Percentiles rank a stretch among this genome's conserved stretches.
These are phyloP conservation scores for Margaritifera margaritifera DNA, from an alignment of 2,888 invertebrate species.

Conservation along the genomic window DNA sequence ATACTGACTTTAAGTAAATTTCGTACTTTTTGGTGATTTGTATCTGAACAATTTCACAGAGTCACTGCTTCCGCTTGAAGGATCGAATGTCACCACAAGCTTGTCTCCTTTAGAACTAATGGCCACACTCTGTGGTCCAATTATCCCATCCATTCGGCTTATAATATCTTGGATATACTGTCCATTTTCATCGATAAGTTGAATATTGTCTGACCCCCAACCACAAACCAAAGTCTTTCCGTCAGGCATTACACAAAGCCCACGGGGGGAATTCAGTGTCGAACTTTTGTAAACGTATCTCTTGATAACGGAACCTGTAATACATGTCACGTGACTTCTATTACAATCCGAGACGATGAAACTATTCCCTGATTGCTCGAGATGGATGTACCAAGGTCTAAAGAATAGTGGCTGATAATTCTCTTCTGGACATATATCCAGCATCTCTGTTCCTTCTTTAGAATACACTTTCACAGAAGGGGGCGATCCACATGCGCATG, in stretches of 20 bases:
- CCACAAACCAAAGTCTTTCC: constrained; percentile 39
- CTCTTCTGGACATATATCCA: constrained; percentile 34
- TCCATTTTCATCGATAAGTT: constrained; percentile 34
- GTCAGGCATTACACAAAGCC: constrained; percentile 29
- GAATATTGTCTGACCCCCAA: constrained; percentile 46
- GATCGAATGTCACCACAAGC: constrained; percentile 42
- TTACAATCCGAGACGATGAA: constrained; percentile 40
- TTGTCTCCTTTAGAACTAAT: constrained; percentile 24
- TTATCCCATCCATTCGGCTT: constrained; percentile 33
- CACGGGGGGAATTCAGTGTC: constrained; percentile 42
- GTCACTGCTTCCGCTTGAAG: constrained; percentile 45
- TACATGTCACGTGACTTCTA: constrained; percentile 36
- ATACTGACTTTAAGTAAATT: too few relatives aligned
- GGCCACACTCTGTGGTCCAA: constrained; percentile 44
- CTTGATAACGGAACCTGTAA: constrained; percentile 32
- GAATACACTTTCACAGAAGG: constrained; percentile 34
- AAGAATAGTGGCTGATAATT: constrained; percentile 38
- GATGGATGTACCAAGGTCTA: constrained; percentile 44
- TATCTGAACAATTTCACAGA: constrained; percentile 20
- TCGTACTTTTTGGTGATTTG: too few relatives aligned
- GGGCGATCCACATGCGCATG: constrained; percentile 35
- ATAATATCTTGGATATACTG: constrained; percentile 31
- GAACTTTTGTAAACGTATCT: constrained; percentile 28
- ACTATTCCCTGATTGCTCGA: constrained; percentile 25
- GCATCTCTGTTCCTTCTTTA: constrained; percentile 27